phyloP scores from a whole-genome alignment of 2,888 invertebrate species.

The Harmothoe impar region DNA sequence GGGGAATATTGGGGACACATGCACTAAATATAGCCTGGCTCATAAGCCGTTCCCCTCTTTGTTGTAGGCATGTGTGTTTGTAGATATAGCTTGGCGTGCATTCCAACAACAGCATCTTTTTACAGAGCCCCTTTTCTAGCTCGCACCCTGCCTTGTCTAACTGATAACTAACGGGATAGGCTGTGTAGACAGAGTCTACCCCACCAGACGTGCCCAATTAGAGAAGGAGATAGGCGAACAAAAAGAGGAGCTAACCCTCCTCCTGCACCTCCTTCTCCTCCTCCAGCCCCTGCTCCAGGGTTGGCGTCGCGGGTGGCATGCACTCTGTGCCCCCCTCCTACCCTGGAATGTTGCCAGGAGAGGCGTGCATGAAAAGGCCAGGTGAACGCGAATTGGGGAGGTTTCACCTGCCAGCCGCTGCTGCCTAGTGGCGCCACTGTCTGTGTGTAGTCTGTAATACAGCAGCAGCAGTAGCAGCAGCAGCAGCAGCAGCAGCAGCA shows the following conservation, averaged over 20 bases:
- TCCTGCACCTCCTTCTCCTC: neutral
- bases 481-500: neutral
- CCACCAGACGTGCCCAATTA: constrained; percentile 13
- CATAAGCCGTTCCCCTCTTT: too few relatives aligned
- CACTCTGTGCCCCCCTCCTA: neutral
- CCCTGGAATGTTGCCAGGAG: constrained; percentile 5
- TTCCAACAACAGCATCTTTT: too few relatives aligned
- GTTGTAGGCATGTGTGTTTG: too few relatives aligned
- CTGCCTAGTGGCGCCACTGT: neutral
- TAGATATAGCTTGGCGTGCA: too few relatives aligned
- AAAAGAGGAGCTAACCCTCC: neutral
- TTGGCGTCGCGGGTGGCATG: neutral
- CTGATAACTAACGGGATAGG: too few relatives aligned
- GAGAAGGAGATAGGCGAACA: neutral
- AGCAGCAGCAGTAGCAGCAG: neutral
- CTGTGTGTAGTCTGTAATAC: neutral
- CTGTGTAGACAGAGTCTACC: too few relatives aligned
- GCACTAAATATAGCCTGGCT: too few relatives aligned
- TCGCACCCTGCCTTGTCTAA: too few relatives aligned
- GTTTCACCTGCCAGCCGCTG: neutral
- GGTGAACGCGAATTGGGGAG: neutral
- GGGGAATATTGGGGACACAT: too few relatives aligned
- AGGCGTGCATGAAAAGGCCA: constrained; percentile 16
- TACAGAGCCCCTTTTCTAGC: too few relatives aligned
- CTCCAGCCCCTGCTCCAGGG: neutral